Conservation (phyloP, 2,113 vertebrate species). For the Hymenochirus boettgeri region DNA sequence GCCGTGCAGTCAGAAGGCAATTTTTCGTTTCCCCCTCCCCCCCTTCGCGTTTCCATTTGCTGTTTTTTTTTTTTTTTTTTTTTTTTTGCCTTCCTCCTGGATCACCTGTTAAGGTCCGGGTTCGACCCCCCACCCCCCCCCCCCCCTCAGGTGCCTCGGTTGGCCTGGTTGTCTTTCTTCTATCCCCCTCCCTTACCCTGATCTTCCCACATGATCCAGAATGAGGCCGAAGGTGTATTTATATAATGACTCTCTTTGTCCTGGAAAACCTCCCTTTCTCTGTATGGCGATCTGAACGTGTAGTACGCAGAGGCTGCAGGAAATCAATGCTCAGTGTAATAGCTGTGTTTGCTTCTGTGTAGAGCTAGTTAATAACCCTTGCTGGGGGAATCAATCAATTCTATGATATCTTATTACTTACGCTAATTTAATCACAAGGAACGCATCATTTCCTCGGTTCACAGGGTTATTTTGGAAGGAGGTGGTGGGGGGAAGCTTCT, state of each 20-base stretch:
- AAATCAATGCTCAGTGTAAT: constrained; percentile 93
- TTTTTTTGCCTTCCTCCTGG: too few species aligned
- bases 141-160: too few species aligned
- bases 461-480: constrained; percentile 55
- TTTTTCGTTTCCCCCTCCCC: too few species aligned
- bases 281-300: not conserved
- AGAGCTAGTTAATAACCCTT: constrained; percentile 88
- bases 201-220: too few species aligned
- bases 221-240: too few species aligned
- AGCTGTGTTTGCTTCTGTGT: constrained; percentile 77
- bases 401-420: constrained; percentile 98
- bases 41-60: too few species aligned
- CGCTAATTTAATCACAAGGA: constrained; percentile 95
- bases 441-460: constrained; percentile 83
- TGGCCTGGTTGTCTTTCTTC: not conserved
- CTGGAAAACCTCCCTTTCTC: not conserved
- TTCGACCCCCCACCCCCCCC: too few species aligned
- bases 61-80: too few species aligned
- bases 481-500: constrained; percentile 7
- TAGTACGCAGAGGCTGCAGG: constrained; percentile 40
- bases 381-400: constrained; percentile 92
- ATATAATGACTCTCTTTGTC: not conserved
- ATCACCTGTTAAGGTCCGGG: too few species aligned
- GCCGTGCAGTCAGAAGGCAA: too few species aligned
- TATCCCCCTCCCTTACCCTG: not conserved